Conservation (phyloP, 1,140 invertebrate species). For the Penaeus indicus region DNA sequence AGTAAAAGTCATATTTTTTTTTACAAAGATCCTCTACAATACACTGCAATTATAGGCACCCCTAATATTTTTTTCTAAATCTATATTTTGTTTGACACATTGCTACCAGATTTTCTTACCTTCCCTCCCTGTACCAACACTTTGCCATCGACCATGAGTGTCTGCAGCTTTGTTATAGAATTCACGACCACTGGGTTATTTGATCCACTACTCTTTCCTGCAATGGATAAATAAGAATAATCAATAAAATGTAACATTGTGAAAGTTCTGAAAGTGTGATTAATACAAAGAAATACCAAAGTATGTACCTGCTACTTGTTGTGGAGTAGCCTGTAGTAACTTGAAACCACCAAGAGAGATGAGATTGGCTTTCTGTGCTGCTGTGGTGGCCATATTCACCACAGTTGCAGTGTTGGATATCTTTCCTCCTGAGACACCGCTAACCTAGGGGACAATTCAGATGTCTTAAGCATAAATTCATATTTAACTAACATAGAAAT, state of each 20-base stretch:
- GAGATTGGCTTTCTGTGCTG: constrained; percentile 46
- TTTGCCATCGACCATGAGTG: constrained; percentile 63
- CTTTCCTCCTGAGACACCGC: constrained; percentile 28
- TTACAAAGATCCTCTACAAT: too few relatives aligned
- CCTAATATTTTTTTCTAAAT: too few relatives aligned
- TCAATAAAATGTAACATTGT: background rate
- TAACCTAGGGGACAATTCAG: background rate
- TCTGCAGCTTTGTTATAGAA: constrained; percentile 57
- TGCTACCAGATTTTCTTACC: constrained; percentile 38
- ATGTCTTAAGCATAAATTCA: background rate
- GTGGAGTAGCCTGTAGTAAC: constrained; percentile 49
- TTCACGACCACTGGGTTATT: constrained; percentile 33
- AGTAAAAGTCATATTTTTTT: too few relatives aligned
- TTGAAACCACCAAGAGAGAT: constrained; percentile 56
- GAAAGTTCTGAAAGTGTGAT: background rate
- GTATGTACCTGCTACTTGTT: constrained; percentile 32
- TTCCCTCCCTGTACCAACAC: constrained; percentile 64
- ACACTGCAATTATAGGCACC: too few relatives aligned
- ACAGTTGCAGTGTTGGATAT: constrained; percentile 39
- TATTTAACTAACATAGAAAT: too few relatives aligned
- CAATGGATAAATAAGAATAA: background rate
- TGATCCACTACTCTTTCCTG: constrained; percentile 41
- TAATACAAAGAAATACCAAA: background rate
- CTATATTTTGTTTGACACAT: too few relatives aligned
- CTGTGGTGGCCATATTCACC: constrained; percentile 49